phyloP scores from a whole-genome alignment of 2,888 invertebrate genomes.

The Napeogenes inachia region DNA sequence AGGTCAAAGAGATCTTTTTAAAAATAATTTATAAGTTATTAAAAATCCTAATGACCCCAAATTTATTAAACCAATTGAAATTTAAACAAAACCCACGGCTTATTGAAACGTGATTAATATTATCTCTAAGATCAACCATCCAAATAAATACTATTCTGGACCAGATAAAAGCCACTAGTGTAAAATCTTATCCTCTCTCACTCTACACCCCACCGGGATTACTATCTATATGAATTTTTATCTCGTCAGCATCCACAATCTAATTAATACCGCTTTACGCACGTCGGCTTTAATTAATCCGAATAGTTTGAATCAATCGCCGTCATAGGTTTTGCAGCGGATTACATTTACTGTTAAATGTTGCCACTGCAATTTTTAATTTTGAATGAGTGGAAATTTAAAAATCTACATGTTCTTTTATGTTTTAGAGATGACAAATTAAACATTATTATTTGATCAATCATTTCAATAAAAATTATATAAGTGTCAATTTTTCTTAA shows the following conservation, averaged over 20 bases:
- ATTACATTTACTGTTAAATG: conserved; percentile 19
- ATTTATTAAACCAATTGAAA: too few species aligned
- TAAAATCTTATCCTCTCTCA: neutral
- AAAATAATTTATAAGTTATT: too few species aligned
- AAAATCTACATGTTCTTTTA: neutral
- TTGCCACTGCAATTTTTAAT: conserved; percentile 11
- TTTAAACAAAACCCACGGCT: too few species aligned
- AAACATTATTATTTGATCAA: too few species aligned
- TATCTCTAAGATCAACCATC: neutral
- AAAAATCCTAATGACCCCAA: too few species aligned
- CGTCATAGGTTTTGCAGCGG: conserved; percentile 26
- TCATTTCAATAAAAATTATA: too few species aligned
- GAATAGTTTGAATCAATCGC: conserved; percentile 55
- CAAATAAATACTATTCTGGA: neutral
- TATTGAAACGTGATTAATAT: neutral
- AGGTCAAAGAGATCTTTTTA: too few species aligned
- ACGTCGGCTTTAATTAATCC: conserved; percentile 59
- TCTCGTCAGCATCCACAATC: conserved; percentile 36
- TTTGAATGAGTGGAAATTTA: conserved; percentile 2
- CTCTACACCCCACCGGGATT: conserved; percentile 3
- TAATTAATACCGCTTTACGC: conserved; percentile 58
- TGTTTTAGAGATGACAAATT: too few species aligned
- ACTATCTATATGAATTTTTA: conserved; percentile 19
- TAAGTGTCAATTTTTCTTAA: too few species aligned
- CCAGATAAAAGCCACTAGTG: neutral